Evolutionary conservation across 2,888 invertebrate species (phyloP).

Genomic region (Phytoseiulus persimilis): DNA sequence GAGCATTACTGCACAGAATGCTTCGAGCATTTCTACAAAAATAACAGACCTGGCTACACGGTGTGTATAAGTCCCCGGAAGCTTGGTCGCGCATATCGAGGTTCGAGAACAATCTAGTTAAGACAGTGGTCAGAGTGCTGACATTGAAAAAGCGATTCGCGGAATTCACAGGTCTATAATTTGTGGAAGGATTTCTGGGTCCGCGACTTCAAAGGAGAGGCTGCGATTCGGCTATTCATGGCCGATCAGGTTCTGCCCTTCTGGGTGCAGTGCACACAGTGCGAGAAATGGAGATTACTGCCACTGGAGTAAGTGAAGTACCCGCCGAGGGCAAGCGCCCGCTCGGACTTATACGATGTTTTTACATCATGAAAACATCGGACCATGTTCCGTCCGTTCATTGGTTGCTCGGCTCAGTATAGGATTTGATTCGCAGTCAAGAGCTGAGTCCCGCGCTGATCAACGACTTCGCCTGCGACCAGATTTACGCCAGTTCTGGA

Average conservation of each 20-base stretch:
- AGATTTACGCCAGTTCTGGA: neutral
- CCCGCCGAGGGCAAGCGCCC: constrained; percentile 37
- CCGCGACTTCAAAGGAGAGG: constrained; percentile 48
- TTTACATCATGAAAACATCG: no score
- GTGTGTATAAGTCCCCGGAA: constrained; percentile 22
- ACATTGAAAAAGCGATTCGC: neutral
- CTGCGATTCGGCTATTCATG: constrained; percentile 49
- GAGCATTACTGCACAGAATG: constrained; percentile 53
- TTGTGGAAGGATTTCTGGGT: constrained; percentile 50
- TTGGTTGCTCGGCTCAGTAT: no score
- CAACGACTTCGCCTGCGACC: constrained; percentile 31
- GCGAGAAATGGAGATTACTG: constrained; percentile 51
- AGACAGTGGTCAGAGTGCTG: neutral
- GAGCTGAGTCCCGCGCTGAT: neutral
- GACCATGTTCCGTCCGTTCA: no score
- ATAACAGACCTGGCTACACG: constrained; percentile 43
- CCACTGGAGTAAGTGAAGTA: constrained; percentile 44
- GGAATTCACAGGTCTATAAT: constrained; percentile 44
- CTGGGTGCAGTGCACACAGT: constrained; percentile 51
- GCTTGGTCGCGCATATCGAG: no score
- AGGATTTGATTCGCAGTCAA: neutral
- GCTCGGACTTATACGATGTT: no score
- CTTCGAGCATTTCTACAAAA: constrained; percentile 51
- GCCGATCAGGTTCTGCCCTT: constrained; percentile 50
- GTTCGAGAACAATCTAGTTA: no score